Percentiles rank a stretch among this genome's conserved stretches.
Conservation (phyloP, 2,888 invertebrate genomes). For the Andrena camellia region DNA sequence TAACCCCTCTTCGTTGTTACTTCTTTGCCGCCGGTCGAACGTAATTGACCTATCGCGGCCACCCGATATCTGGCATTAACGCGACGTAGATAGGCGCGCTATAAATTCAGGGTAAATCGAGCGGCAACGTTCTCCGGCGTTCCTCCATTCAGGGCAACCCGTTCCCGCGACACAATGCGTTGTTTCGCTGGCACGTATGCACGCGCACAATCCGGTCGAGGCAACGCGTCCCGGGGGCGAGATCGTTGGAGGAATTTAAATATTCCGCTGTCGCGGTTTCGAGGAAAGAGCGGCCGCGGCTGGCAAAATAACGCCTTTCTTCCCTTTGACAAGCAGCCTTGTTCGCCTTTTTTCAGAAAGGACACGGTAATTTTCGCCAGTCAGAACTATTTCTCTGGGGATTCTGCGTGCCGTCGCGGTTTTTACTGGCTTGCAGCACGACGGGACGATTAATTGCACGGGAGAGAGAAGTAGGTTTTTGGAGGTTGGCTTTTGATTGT, state of each 20-base stretch:
- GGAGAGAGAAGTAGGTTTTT: too few species aligned
- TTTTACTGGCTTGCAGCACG: too few species aligned
- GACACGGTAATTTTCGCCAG: not conserved
- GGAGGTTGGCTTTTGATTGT: too few species aligned
- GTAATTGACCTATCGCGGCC: slow-evolving; percentile 41
- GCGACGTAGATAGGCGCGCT: slow-evolving; percentile 31
- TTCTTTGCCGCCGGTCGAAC: slow-evolving; percentile 8
- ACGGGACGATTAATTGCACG: too few species aligned
- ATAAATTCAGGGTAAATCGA: slow-evolving; percentile 57
- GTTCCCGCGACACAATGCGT: slow-evolving; percentile 31
- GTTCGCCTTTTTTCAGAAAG: not conserved
- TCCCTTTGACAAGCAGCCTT: slow-evolving; percentile 3
- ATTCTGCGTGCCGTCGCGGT: too few species aligned
- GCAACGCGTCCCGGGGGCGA: slow-evolving; percentile 35
- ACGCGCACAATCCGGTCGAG: slow-evolving; percentile 30
- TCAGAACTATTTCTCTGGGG: too few species aligned
- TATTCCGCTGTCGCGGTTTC: slow-evolving; percentile 51
- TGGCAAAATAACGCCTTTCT: slow-evolving; percentile 4
- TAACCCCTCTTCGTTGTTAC: not conserved
- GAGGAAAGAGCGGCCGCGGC: not conserved
- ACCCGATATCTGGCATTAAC: slow-evolving; percentile 35
- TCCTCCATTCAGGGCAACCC: slow-evolving; percentile 40
- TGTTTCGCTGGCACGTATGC: slow-evolving; percentile 35
- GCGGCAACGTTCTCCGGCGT: slow-evolving; percentile 31
- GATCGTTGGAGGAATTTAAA: slow-evolving; percentile 59